These are phyloP conservation scores for Myanophis thanlyinensis DNA, from an alignment of 2,113 vertebrate genomes.

Conservation along the genomic window DNA sequence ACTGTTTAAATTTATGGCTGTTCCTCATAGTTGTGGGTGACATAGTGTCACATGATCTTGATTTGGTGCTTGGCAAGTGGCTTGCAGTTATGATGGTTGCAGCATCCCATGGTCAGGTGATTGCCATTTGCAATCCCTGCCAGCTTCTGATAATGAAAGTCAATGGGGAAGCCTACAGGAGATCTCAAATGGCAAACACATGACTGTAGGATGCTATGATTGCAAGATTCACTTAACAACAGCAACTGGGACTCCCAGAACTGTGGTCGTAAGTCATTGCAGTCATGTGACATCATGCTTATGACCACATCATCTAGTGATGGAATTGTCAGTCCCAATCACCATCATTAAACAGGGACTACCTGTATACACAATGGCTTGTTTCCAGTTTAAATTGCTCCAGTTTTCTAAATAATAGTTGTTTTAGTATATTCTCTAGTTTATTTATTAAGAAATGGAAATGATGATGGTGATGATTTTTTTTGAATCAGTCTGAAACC, in stretches of 20 bases:
- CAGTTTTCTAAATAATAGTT: background rate
- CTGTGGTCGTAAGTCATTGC: background rate
- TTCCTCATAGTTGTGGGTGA: background rate
- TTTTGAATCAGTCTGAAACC: background rate
- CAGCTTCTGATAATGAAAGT: background rate
- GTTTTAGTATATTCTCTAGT: background rate
- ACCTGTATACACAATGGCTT: background rate
- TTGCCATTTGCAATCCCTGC: background rate
- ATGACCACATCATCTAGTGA: background rate
- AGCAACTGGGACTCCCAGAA: background rate
- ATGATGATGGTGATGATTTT: background rate
- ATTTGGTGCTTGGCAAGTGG: background rate
- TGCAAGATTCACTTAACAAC: background rate
- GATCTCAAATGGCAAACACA: background rate
- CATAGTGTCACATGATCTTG: background rate
- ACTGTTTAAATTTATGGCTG: background rate
- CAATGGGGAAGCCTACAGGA: background rate
- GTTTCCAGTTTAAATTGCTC: background rate
- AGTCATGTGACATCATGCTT: background rate
- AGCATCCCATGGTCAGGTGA: background rate
- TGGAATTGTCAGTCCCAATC: background rate
- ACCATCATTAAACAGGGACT: background rate
- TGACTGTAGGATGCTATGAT: background rate
- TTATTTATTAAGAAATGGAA: rapidly evolving
- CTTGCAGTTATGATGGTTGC: background rate